phyloP scores from a whole-genome alignment of 2,113 vertebrate genomes.

The Naja naja region DNA sequence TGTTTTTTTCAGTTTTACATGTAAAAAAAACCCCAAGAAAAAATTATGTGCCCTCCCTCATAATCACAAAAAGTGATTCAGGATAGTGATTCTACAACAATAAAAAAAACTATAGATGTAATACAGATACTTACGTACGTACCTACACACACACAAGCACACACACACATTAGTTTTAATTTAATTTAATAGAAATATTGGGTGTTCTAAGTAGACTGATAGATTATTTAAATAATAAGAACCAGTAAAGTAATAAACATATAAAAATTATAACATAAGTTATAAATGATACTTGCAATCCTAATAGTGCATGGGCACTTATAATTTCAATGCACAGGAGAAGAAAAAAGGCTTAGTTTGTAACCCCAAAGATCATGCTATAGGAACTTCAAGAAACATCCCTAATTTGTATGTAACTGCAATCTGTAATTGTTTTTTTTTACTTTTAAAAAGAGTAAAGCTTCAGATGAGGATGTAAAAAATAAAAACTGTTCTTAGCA shows the following conservation, averaged over 20 bases:
- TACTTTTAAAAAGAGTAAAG: background rate
- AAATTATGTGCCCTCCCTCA: background rate
- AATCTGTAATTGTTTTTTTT: background rate
- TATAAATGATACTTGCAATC: background rate
- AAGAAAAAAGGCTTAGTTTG: background rate
- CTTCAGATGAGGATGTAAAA: background rate
- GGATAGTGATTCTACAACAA: background rate
- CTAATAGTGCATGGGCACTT: background rate
- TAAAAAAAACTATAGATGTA: background rate
- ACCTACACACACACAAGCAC: too few species aligned
- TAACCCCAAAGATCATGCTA: background rate
- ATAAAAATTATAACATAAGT: background rate
- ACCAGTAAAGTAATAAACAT: background rate
- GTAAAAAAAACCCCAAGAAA: background rate
- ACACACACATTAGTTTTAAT: background rate
- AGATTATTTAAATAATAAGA: background rate
- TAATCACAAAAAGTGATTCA: background rate
- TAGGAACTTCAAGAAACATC: background rate
- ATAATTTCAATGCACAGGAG: background rate
- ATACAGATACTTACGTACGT: background rate
- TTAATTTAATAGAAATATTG: background rate
- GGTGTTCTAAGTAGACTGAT: background rate
- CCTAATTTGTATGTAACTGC: background rate
- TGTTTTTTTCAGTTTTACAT: background rate
- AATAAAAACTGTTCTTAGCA: conserved; percentile 68